Evolutionary conservation across 1,140 invertebrate genomes (phyloP).

Genomic region (Cecropterus lyciades): DNA sequence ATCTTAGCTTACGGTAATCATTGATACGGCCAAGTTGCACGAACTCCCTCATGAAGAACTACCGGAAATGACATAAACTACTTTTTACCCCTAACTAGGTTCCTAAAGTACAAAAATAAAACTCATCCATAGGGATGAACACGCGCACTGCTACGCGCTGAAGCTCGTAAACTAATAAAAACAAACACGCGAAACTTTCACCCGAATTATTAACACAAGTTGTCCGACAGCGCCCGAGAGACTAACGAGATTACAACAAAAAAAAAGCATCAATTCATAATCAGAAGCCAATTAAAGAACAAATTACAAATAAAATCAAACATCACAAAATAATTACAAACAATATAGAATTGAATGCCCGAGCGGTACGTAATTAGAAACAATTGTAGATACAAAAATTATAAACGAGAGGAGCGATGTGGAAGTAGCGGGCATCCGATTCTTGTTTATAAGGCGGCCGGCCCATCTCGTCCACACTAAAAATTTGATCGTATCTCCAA

Average conservation of each 20-base stretch:
- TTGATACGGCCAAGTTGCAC: no score
- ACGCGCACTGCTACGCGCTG: no score
- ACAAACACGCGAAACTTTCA: constrained; percentile 35
- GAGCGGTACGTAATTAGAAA: constrained; percentile 77
- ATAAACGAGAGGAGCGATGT: constrained; percentile 59
- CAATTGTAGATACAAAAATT: constrained; percentile 75
- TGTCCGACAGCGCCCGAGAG: constrained; percentile 38
- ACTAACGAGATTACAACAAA: constrained; percentile 51
- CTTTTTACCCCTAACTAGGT: no score
- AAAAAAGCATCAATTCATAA: constrained; percentile 64
- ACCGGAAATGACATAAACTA: no score
- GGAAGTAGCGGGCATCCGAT: constrained; percentile 60
- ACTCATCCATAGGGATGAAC: no score
- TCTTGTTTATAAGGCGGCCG: constrained; percentile 66
- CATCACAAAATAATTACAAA: constrained; percentile 74
- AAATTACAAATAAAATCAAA: constrained; percentile 78
- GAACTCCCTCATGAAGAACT: no score
- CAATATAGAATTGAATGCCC: constrained; percentile 76
- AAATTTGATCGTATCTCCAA: constrained; percentile 77
- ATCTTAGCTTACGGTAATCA: no score
- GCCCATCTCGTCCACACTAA: constrained; percentile 72
- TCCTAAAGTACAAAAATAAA: no score
- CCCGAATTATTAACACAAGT: constrained; percentile 42
- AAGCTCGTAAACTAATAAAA: constrained; percentile 12
- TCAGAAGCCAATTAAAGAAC: constrained; percentile 77